Base-by-base conservation (phyloP, 2,113 vertebrate species). In the Nesospiza acunhae region DNA sequence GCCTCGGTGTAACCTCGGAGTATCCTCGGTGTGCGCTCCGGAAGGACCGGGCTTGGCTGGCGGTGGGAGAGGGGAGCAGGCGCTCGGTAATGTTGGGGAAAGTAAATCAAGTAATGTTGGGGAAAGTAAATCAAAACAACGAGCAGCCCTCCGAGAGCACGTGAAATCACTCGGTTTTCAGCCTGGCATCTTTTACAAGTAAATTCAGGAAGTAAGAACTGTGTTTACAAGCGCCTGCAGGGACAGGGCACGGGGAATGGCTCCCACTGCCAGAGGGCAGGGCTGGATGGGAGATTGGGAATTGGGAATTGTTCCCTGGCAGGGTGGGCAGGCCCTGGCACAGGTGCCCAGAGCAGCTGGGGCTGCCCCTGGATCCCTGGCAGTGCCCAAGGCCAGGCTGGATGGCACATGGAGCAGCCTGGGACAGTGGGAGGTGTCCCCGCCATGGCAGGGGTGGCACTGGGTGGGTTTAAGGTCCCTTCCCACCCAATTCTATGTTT, bases 281-380 rank as follows among this genome's bases (percentile, higher is more conserved):
- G 35, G 31, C 0, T 15, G 1, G 37, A 6, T 44, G 68, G 35
- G 33, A 49, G 0, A 4, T 13, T 18, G 86, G 50, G 41, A 1
- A 27, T 58, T 4, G 1, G 35, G 26, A 49, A 64, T 66, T 66
- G 5, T 6, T 63, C 4, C 4, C n/a, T 63, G n/a, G 0, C 4
- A 70, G 20, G 41, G 41, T 26, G 49, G 41, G 26, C 46, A 49
- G 47, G 47, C 47, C 47, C 47, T 47, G 47, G 47, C 47, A 47
- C 49, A 42, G 66, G 7, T 79, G 49, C 49, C 49, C n/a, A 46
- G 84, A 87, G 73, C 5, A 39, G 64, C 64, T 39, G 55, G 7
- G 63, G 63, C 63, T 87, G 84, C 23, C 39, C 84, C 39, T 74
- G 70, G 17, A 52, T 39, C 44, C 59, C 68, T 67, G 86, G 68